Evolutionary conservation across 2,797 vertebrate genomes (phyloP).

Genomic region (Gallinago nigripennis): DNA sequence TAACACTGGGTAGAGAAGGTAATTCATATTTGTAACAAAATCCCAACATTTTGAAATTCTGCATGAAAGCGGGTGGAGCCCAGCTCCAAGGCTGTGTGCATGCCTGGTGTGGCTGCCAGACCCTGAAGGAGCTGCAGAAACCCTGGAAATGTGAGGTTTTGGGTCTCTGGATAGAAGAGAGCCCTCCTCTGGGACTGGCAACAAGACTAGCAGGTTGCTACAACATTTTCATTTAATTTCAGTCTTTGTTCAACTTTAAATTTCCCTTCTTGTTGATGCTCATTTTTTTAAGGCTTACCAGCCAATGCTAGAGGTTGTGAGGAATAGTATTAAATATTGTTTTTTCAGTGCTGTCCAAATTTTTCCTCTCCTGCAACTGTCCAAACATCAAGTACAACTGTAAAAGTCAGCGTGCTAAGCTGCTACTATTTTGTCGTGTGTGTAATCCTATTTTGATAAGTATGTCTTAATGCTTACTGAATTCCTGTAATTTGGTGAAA

Average conservation of each 20-base stretch:
- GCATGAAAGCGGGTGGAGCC: neutral
- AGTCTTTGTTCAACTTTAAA: neutral
- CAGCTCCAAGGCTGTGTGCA: rapidly evolving
- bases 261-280: neutral
- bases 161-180: neutral
- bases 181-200: rapidly evolving
- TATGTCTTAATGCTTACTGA: neutral
- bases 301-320: neutral
- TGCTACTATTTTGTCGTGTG: neutral
- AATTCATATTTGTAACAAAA: neutral
- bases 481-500: neutral
- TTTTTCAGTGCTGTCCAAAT: neutral
- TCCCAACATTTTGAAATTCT: neutral
- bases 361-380: neutral
- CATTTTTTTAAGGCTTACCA: neutral
- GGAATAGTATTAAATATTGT: neutral
- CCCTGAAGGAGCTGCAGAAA: neutral
- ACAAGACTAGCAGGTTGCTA: neutral
- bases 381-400: neutral
- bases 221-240: neutral
- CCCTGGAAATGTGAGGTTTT: neutral
- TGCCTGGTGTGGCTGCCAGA: neutral
- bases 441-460: neutral
- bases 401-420: neutral
- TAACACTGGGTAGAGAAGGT: neutral